Base-by-base conservation (phyloP, 2,888 invertebrate genomes). In the Sinohyriopsis cumingii region DNA sequence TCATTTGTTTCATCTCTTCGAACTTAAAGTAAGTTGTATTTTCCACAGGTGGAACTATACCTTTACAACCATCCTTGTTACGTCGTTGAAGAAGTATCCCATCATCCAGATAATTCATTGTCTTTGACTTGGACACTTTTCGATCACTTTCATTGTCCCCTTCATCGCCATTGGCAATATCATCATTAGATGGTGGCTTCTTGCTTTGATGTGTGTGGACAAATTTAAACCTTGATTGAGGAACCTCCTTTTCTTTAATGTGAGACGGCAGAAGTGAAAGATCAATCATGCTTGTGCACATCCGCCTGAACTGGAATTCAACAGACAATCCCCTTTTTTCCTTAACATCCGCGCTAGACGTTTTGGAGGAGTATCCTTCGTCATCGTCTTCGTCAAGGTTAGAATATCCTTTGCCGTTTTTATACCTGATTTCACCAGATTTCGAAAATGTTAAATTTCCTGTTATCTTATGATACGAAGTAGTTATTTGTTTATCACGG, bases 291-390 rank as follows among this genome's bases (percentile, higher is more conserved):
- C 77, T 72, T 24, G 68, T 73, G 28, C 55, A 67, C 63, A 68
- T 75, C 33, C 63, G 67, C 28, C 25, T 28, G 15, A 69, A 72
- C 53, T 62, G 67, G 15, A 63, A 66, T n/a, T 77, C 77, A 56
- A 62, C 69, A 56, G 59, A 68, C 12, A 54, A 22, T 20, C 53
- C 70, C 2, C 15, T 25, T 24, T 19, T 28, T 25, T 69, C 63
- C 59, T 71, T 71, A n/a, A 65, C 61, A 54, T 77, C 77, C 25
- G 77, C 77, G 66, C 77, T 77, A 4, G 75, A 75, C 22, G 77
- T 75, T 66, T 77, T 77, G 15, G 77, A 77, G 6, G 73, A 67
- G 68, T 77, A 77, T 18, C 77, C 77, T 69, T 77, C 77, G 57
- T 77, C 77, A 25, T 75, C 77, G 1, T 75, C 75, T 18, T 77